These are phyloP conservation scores for Psittacula cyanocephala DNA, from an alignment of 2,113 vertebrate species.

Conservation along the genomic window DNA sequence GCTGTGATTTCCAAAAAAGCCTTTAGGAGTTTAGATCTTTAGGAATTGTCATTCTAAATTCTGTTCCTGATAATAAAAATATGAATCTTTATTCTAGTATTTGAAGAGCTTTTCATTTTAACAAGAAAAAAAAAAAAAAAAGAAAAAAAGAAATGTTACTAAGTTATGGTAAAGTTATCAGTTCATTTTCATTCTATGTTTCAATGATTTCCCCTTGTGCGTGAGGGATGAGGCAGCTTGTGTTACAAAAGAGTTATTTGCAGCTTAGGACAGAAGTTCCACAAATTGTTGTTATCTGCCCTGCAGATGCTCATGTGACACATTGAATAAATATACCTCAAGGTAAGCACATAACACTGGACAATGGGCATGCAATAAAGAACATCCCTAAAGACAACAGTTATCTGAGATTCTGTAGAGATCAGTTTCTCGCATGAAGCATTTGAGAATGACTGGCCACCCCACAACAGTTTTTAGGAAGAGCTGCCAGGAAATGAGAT, in stretches of 20 bases:
- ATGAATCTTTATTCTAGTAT: not conserved
- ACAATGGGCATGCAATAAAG: not conserved
- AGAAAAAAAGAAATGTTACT: not conserved
- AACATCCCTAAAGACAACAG: not conserved
- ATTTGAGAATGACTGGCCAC: not conserved
- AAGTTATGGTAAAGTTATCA: not conserved
- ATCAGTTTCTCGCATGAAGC: not conserved
- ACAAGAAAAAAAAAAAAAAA: not conserved
- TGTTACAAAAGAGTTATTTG: not conserved
- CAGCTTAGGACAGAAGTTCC: not conserved
- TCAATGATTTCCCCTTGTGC: not conserved
- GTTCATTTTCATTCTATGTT: not conserved
- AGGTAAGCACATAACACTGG: not conserved
- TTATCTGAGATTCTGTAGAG: not conserved
- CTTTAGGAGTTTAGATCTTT: not conserved
- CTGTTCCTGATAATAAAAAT: not conserved
- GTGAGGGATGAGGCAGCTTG: not conserved
- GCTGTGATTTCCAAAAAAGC: not conserved
- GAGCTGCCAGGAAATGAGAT: conserved; percentile 4
- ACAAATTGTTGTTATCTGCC: conserved; percentile 18
- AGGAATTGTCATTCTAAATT: not conserved
- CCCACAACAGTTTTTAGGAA: not conserved
- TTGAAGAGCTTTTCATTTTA: not conserved
- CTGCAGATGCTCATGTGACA: not conserved
- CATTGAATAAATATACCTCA: conserved; percentile 20